Conservation (phyloP, 2,797 vertebrate species). For the Apogon talboti region DNA sequence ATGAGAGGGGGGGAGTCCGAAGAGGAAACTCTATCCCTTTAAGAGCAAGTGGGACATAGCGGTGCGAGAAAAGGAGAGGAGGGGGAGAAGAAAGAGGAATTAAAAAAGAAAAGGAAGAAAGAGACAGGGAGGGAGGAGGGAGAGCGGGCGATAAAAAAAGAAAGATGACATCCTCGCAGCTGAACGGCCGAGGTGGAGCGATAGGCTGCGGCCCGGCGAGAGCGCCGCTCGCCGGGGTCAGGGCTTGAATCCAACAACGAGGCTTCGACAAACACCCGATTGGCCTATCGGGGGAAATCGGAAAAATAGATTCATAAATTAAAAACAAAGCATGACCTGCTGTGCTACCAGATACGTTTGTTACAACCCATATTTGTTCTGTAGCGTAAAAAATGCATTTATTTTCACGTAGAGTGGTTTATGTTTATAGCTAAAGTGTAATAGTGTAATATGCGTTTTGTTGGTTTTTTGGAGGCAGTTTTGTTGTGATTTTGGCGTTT, state of each 20-base stretch:
- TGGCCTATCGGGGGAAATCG: slow-evolving; percentile 80
- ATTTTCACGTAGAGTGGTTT: slow-evolving; percentile 55
- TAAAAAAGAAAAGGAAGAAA: slow-evolving; percentile 88
- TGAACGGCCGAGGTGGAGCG: slow-evolving; percentile 86
- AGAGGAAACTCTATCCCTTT: slow-evolving; percentile 82
- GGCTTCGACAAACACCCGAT: slow-evolving; percentile 86
- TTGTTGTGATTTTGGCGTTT: slow-evolving; percentile 42
- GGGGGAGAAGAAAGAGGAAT: slow-evolving; percentile 88
- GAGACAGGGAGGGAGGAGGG: slow-evolving; percentile 85
- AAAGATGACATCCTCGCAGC: slow-evolving; percentile 88
- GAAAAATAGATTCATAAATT: slow-evolving; percentile 79
- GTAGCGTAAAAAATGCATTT: slow-evolving; percentile 67
- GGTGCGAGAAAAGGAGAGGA: slow-evolving; percentile 86
- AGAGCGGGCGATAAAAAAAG: slow-evolving; percentile 87
- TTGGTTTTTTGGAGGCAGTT: slow-evolving; percentile 30
- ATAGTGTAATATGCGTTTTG: slow-evolving; percentile 53
- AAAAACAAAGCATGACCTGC: slow-evolving; percentile 81
- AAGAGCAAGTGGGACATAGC: slow-evolving; percentile 86
- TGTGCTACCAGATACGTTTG: slow-evolving; percentile 69
- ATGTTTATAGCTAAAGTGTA: slow-evolving; percentile 57
- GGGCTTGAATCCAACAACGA: slow-evolving; percentile 84
- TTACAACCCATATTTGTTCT: slow-evolving; percentile 67
- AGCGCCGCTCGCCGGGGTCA: slow-evolving; percentile 81
- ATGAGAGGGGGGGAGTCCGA: slow-evolving; percentile 72
- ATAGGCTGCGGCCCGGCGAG: slow-evolving; percentile 83